A percentile compares a stretch with the other conserved stretches of the same genome.
phyloP scores from a whole-genome alignment of 1,140 invertebrate species.

The Euwallacea fornicatus region DNA sequence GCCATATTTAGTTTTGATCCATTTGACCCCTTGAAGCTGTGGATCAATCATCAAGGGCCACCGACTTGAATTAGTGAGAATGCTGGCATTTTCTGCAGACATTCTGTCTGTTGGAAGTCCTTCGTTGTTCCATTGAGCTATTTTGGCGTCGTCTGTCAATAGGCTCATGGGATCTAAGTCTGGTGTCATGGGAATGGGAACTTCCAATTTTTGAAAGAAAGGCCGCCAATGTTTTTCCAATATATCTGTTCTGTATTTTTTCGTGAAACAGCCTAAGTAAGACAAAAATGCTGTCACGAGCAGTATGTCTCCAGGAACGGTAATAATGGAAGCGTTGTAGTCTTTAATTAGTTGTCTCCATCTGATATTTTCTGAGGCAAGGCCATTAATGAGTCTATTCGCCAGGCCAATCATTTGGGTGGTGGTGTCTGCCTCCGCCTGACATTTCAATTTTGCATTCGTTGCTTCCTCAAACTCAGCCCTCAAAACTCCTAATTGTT shows the following conservation, averaged over 20 bases:
- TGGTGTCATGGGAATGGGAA: conserved; percentile 73
- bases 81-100: conserved; percentile 94
- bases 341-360: conserved; percentile 57
- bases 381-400: conserved; percentile 87
- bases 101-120: conserved; percentile 89
- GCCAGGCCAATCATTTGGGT: conserved; percentile 85
- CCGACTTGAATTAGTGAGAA: conserved; percentile 83
- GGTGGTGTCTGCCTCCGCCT: conserved; percentile 82
- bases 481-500: conserved; percentile 72
- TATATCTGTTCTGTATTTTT: conserved; percentile 78
- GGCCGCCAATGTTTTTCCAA: conserved; percentile 82
- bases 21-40: conserved; percentile 88
- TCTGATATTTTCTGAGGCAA: conserved; percentile 88
- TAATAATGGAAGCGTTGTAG: conserved; percentile 64
- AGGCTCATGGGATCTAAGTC: conserved; percentile 79
- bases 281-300: conserved; percentile 93
- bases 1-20: conserved; percentile 87
- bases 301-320: conserved; percentile 87
- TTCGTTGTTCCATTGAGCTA: conserved; percentile 94
- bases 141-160: conserved; percentile 87
- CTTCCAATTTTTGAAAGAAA: conserved; percentile 62
- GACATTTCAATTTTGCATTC: conserved; percentile 84
- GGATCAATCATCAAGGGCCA: conserved; percentile 97
- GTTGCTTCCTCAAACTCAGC: conserved; percentile 83
- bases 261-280: conserved; percentile 92